Evolutionary conservation across 1,140 invertebrate genomes (phyloP), one percentile per base, ranked within the genome.

Genomic region (Cotesia glomerata): DNA sequence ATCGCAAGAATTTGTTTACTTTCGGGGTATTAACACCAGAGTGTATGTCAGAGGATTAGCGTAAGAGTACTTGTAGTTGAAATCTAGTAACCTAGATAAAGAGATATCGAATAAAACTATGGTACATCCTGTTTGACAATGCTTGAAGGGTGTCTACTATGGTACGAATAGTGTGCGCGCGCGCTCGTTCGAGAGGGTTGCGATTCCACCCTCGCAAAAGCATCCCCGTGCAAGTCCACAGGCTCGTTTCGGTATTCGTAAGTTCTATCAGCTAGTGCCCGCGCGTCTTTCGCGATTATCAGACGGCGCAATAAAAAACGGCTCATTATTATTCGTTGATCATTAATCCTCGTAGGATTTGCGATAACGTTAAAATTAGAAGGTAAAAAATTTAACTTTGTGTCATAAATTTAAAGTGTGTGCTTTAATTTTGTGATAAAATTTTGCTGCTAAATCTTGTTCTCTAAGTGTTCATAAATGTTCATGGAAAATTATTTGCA

Each of bases 211-310:
- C 77, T 71, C 59, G 75, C 71, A 67, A 67, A 72, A 65, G 68
- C 70, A 65, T 63, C 76, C 68, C 73, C 66, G 76, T 63, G 76
- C 78, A 54, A 61, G 76, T 77, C 77, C 79, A 77, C 81, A 77
- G 80, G 75, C 78, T 80, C 79, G 77, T 79, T 73, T 79, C 39
- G 39, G 61, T 69, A 49, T 75, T 77, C 72, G 66, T 72, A 75
- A 77, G 69, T 77, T 75, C 54, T 69, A 52, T 14, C 51, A 79
- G 79, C 75, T 85, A 86, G 86, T 87, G 84, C 79, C 81, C 84
- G 84, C 84, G 86, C 85, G 85, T 85, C 85, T 85, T 82, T 79
- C 83, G 84, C 86, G 81, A 86, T 82, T 76, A 83, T 80, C 81
- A 81, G 84, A 86, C 81, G 80, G 81, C 82, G 84, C 79, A 79